phyloP scores from a whole-genome alignment of 1,140 invertebrate genomes.

The Dreissena rostriformis region DNA sequence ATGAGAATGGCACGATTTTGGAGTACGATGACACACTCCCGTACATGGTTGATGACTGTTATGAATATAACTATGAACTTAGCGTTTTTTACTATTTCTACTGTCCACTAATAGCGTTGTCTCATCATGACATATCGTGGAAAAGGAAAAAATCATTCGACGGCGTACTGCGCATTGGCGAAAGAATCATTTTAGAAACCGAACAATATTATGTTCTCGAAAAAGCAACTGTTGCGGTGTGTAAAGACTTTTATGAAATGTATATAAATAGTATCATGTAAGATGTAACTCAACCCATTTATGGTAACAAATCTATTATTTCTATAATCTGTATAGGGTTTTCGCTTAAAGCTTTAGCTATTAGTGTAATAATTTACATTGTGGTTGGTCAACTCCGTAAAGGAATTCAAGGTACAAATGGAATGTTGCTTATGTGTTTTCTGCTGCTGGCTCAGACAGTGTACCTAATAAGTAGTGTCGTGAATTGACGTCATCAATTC shows the following conservation, averaged over 20 bases:
- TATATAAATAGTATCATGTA: background rate
- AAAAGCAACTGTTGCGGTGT: background rate
- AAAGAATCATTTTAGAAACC: no score
- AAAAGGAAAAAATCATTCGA: no score
- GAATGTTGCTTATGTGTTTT: background rate
- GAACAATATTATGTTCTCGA: no score
- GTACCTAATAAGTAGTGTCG: conserved; percentile 12
- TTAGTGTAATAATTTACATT: conserved; percentile 9
- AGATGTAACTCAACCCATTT: background rate
- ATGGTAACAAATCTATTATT: background rate
- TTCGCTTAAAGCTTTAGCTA: background rate
- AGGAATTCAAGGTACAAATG: conserved; percentile 19
- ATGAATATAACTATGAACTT: no score
- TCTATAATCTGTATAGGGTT: background rate
- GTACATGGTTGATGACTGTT: no score
- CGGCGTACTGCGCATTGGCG: no score
- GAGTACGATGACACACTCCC: no score
- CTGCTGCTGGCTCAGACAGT: conserved; percentile 9
- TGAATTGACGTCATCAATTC: background rate
- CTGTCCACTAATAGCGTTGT: no score
- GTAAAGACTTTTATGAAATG: background rate
- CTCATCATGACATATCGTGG: no score
- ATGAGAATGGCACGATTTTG: no score
- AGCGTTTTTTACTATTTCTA: no score
- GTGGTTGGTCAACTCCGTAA: conserved; percentile 4